A percentile compares a stretch with the other conserved stretches of the same genome.
Conservation (phyloP, 2,888 invertebrate species). For the Lepetodrilus schrolli region DNA sequence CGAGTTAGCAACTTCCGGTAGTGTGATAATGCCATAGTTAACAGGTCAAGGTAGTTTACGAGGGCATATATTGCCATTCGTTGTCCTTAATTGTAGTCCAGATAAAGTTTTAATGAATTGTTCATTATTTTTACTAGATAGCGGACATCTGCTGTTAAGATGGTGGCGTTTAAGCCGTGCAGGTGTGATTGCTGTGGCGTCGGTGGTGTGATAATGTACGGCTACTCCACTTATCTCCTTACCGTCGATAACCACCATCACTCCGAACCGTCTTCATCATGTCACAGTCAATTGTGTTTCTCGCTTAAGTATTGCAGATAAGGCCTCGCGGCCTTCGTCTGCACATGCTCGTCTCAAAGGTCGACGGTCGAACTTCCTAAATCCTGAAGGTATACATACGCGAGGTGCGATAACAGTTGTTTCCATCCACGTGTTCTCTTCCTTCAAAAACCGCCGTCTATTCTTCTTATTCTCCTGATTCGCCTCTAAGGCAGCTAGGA, state of each 20-base stretch:
- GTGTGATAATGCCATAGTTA: too few relatives aligned
- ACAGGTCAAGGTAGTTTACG: neutral
- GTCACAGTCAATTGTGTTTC: constrained; percentile 23
- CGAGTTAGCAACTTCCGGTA: too few relatives aligned
- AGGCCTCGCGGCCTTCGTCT: neutral
- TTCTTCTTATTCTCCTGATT: too few relatives aligned
- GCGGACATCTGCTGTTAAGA: neutral
- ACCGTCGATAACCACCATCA: constrained; percentile 10
- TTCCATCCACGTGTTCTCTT: neutral
- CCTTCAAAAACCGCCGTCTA: too few relatives aligned
- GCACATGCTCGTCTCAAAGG: neutral
- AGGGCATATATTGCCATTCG: neutral
- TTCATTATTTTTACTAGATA: neutral
- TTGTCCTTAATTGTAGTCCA: neutral
- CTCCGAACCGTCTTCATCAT: neutral
- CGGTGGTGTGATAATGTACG: neutral
- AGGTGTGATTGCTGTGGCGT: neutral
- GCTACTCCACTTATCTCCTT: neutral
- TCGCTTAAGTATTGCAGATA: neutral
- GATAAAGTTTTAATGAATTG: neutral
- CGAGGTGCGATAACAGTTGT: neutral
- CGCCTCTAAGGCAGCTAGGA: neutral
- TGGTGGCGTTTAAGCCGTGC: neutral
- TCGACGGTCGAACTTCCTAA: neutral
- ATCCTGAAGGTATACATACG: neutral